A percentile compares a stretch with the other conserved stretches of the same genome.
These are phyloP conservation scores for Hemiprocne comata DNA, from an alignment of 2,113 vertebrate species.

Conservation along the genomic window DNA sequence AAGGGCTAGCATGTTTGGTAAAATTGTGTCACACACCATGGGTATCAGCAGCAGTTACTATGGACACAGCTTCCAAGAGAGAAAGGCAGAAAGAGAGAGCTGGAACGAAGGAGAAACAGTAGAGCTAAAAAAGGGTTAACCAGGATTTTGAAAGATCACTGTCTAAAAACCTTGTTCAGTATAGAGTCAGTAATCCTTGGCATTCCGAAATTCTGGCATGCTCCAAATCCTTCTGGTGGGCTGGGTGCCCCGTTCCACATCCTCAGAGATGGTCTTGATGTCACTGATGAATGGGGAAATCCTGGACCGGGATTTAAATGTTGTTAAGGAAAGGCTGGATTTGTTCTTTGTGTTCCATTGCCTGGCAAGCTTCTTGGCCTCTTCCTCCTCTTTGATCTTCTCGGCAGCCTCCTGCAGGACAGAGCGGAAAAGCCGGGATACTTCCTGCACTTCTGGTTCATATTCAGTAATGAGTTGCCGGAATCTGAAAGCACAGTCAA, in stretches of 20 bases:
- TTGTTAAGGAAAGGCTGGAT: conserved; percentile 83
- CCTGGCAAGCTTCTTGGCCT: conserved; percentile 82
- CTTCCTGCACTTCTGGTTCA: conserved; percentile 89
- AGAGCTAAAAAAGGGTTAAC: conserved; percentile 44
- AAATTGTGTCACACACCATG: not conserved
- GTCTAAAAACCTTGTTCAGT: conserved; percentile 46
- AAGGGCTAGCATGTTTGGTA: not conserved
- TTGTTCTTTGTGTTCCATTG: conserved; percentile 92
- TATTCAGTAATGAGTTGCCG: conserved; percentile 86
- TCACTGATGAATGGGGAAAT: conserved; percentile 90
- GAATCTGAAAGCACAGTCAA: conserved; percentile 80
- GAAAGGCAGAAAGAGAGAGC: not conserved
- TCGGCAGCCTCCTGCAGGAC: conserved; percentile 88
- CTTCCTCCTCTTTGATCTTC: conserved; percentile 88
- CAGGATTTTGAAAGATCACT: not conserved
- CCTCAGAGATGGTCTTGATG: conserved; percentile 92
- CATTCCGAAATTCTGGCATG: conserved; percentile 88
- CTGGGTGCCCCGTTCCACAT: conserved; percentile 85
- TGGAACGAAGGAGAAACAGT: not conserved
- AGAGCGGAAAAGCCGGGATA: conserved; percentile 86
- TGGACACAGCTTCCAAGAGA: not conserved
- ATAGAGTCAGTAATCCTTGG: conserved; percentile 75
- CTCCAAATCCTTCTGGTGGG: conserved; percentile 86
- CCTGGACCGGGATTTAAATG: conserved; percentile 86
- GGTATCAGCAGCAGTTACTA: not conserved